Conservation (phyloP, 2,888 invertebrate genomes). For the Mythimna albipuncta region DNA sequence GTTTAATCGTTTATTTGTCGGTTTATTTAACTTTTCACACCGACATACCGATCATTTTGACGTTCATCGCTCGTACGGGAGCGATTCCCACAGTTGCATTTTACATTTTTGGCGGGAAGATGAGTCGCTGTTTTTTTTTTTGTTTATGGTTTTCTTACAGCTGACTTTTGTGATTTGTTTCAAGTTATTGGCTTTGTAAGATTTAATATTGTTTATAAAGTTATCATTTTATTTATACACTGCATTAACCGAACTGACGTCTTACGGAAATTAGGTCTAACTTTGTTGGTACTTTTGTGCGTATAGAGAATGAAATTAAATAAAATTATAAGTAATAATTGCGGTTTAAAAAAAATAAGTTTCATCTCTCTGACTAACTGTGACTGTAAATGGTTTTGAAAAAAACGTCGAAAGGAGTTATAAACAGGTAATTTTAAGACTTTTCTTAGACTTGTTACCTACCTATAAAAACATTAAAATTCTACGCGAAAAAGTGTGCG, state of each 20-base stretch:
- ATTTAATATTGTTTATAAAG: background rate
- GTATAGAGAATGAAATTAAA: too few species aligned
- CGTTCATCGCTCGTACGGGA: constrained; percentile 25
- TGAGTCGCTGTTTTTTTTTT: constrained; percentile 3
- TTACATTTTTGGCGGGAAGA: constrained; percentile 40
- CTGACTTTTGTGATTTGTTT: background rate
- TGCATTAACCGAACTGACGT: too few species aligned
- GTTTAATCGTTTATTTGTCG: constrained; percentile 50
- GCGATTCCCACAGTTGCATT: constrained; percentile 25
- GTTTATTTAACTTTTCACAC: constrained; percentile 51
- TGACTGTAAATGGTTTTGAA: too few species aligned
- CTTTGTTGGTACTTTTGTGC: too few species aligned
- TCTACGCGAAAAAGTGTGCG: background rate
- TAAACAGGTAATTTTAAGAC: background rate
- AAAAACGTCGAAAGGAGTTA: background rate
- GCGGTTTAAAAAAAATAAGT: too few species aligned
- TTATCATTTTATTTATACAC: too few species aligned
- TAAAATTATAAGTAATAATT: too few species aligned
- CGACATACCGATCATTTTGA: constrained; percentile 41
- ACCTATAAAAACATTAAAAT: background rate
- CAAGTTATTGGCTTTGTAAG: background rate
- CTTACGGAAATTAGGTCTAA: too few species aligned
- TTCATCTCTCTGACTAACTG: too few species aligned
- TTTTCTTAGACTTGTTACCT: background rate
- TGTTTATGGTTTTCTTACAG: constrained; percentile 16